phyloP scores from a whole-genome alignment of 2,113 vertebrate genomes.

The Caloenas nicobarica region DNA sequence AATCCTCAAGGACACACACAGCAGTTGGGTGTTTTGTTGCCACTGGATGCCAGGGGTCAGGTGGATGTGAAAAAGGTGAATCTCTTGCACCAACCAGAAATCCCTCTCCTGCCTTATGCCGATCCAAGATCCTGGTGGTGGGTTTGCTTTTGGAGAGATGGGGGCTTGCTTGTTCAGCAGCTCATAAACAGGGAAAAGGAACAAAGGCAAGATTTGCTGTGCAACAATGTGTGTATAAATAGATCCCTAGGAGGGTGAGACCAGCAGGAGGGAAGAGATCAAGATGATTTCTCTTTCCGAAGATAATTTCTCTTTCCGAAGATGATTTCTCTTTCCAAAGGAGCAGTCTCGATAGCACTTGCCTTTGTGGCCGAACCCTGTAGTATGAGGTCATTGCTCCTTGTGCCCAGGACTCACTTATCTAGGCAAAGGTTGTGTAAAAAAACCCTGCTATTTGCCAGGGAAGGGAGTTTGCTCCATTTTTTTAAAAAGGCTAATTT shows the following conservation, averaged over 20 bases:
- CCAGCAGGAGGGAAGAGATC: neutral
- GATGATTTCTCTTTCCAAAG: neutral
- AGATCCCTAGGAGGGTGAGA: conserved; percentile 21
- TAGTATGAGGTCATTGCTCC: conserved; percentile 1
- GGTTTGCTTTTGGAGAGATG: neutral
- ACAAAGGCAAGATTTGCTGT: neutral
- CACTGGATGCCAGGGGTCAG: neutral
- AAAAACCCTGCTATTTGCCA: neutral
- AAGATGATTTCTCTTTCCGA: neutral
- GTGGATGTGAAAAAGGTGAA: neutral
- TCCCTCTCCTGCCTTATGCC: neutral
- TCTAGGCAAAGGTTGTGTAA: neutral
- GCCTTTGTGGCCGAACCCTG: neutral
- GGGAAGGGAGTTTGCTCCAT: neutral
- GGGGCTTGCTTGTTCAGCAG: neutral
- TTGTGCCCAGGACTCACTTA: neutral
- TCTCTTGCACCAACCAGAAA: neutral
- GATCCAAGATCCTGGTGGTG: neutral
- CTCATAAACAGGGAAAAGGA: neutral
- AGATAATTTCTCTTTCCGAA: neutral
- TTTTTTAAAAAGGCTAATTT: neutral
- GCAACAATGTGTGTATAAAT: neutral
- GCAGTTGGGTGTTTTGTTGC: neutral
- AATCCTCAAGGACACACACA: neutral
- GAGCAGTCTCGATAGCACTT: neutral